Evolutionary conservation across 2,113 vertebrate species (phyloP).

Genomic region (Austrofundulus limnaeus): DNA sequence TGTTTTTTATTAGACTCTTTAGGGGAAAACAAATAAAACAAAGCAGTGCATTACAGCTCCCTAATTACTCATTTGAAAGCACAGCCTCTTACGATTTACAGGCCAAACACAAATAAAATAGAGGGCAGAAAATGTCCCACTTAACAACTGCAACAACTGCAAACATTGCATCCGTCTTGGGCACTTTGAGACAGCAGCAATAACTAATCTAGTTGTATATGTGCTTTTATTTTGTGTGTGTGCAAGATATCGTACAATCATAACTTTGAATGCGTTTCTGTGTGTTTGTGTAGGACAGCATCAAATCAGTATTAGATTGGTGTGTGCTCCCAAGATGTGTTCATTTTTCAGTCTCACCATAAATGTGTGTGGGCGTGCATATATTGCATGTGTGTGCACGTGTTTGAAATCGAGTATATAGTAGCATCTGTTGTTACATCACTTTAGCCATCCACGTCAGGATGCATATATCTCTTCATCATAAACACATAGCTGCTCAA

Average conservation of each 20-base stretch:
- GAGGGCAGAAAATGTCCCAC: slow-evolving; percentile 43
- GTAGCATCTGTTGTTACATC: slow-evolving; percentile 57
- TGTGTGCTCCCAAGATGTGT: background rate
- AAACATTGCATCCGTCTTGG: slow-evolving; percentile 57
- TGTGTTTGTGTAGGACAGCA: background rate
- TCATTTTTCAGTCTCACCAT: slow-evolving; percentile 21
- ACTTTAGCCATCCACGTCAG: slow-evolving; percentile 20
- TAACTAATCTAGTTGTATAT: slow-evolving; percentile 38
- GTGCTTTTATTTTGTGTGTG: slow-evolving; percentile 8
- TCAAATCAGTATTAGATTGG: slow-evolving; percentile 13
- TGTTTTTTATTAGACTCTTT: slow-evolving; percentile 42
- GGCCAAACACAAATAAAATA: slow-evolving; percentile 60
- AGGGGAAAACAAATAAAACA: slow-evolving; percentile 53
- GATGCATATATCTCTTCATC: slow-evolving; percentile 13
- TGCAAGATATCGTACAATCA: background rate
- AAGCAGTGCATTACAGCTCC: slow-evolving; percentile 54
- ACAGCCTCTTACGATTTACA: slow-evolving; percentile 46
- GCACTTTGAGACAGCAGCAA: slow-evolving; percentile 14
- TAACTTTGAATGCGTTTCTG: slow-evolving; percentile 1
- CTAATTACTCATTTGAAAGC: slow-evolving; percentile 67
- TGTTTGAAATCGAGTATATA: slow-evolving; percentile 13
- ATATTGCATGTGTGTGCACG: background rate
- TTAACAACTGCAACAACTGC: slow-evolving; percentile 33
- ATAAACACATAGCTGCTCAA: background rate
- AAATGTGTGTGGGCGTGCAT: background rate